Evolutionary conservation across 1,140 invertebrate species (phyloP), one percentile per base, ranked within the genome.

Genomic region (Euwallacea similis): DNA sequence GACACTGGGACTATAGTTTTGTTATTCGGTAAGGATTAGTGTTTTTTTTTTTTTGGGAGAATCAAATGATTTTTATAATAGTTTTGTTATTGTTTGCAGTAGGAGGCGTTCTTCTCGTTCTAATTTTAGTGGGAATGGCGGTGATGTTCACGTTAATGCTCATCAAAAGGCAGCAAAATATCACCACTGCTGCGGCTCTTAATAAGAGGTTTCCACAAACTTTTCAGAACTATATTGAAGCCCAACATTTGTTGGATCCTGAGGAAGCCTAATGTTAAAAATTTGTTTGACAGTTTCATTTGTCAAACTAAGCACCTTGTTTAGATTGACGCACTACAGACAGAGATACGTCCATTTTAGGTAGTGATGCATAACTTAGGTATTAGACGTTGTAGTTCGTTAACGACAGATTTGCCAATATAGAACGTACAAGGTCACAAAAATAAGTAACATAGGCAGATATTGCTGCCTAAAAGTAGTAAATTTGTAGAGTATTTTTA

Each of bases 121-220:
- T 81, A 60, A 58, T 80, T 11, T 70, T 80, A 58, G 76, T 82
- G 16, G 71, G 73, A 66, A 74, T 74, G 58, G 77, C 78, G 16
- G 77, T 77, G 15, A 68, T 72, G 0, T 73, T 79, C 7, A 79
- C 79, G 7, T 66, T 80, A 13, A 63, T 79, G n/a, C 68, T 80
- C 50, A 81, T 82, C 7, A 80, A 78, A 73, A 56, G 78, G 7
- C 78, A 80, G 68, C 77, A 82, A 71, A 81, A 73, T 13, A 76
- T 79, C 15, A 80, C 77, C 43, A 81, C 79, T 7, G 71, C 75
- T 9, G 77, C 80, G 7, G 77, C 78, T 13, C 69, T 81, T 46
- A 80, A 80, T 47, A 81, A 81, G 70, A 67, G 79, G n/a, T 80
- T 80, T 70, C 78, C 79, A n/a, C 79, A 81, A 74, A 77, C 76